phyloP scores from a whole-genome alignment of 2,113 vertebrate species.

The Leiothrix lutea region DNA sequence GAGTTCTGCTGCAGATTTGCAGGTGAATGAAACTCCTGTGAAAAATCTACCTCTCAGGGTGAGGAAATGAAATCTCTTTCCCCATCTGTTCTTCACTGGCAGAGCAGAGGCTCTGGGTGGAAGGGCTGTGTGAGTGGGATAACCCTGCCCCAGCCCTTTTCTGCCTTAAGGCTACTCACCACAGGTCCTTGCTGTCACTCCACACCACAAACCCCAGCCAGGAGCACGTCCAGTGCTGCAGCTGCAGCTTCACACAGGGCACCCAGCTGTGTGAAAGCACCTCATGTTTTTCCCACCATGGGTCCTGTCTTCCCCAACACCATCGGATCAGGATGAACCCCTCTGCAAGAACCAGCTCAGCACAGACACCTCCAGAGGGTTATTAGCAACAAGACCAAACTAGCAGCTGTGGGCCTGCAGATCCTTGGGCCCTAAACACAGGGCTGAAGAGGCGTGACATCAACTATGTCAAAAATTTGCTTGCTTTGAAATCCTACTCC shows the following conservation, averaged over 20 bases:
- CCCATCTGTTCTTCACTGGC: not conserved
- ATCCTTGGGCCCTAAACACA: not conserved
- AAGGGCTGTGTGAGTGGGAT: fast-evolving
- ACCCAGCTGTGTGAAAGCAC: not conserved
- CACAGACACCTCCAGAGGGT: not conserved
- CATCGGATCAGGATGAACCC: not conserved
- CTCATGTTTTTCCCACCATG: fast-evolving
- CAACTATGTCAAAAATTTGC: slow-evolving; percentile 22
- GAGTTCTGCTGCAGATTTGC: not conserved
- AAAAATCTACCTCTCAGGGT: not conserved
- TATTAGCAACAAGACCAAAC: slow-evolving; percentile 5
- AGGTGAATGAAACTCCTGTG: not conserved
- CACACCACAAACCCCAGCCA: not conserved
- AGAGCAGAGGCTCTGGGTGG: not conserved
- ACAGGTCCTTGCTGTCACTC: not conserved
- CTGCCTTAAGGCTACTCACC: not conserved
- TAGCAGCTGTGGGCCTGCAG: not conserved
- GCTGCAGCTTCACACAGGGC: not conserved
- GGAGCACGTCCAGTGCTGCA: fast-evolving
- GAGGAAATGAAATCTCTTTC: not conserved
- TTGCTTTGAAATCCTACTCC: slow-evolving; percentile 32
- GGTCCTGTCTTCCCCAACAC: not conserved
- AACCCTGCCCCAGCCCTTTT: not conserved
- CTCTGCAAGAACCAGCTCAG: not conserved
- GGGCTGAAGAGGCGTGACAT: not conserved